A percentile compares a stretch with the other conserved stretches of the same genome.
phyloP scores from a whole-genome alignment of 2,113 vertebrate genomes.

The Prunella himalayana region DNA sequence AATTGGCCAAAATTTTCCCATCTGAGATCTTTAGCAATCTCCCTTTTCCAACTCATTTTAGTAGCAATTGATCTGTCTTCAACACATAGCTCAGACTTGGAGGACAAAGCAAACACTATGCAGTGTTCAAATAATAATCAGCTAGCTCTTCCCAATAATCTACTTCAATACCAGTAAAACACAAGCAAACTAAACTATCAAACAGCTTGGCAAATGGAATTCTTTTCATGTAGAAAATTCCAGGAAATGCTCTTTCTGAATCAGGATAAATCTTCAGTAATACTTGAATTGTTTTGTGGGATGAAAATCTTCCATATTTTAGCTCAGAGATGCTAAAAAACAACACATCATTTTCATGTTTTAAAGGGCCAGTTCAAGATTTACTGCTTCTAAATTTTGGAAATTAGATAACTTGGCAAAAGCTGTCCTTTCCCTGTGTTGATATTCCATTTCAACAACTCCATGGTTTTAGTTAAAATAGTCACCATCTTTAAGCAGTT shows the following conservation, averaged over 20 bases:
- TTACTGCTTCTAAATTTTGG: neutral
- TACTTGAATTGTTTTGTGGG: neutral
- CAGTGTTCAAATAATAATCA: neutral
- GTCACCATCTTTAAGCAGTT: neutral
- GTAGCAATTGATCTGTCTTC: neutral
- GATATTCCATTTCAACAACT: neutral
- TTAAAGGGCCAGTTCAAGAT: neutral
- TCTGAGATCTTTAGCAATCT: neutral
- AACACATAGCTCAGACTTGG: neutral
- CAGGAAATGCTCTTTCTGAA: neutral
- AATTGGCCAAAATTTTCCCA: neutral
- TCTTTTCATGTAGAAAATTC: neutral
- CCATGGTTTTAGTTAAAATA: neutral
- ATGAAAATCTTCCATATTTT: neutral
- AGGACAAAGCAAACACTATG: neutral
- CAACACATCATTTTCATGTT: neutral
- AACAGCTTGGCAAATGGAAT: neutral
- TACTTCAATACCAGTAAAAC: neutral
- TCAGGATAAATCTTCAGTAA: neutral
- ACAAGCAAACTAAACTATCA: neutral
- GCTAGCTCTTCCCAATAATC: neutral
- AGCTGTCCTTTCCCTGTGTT: neutral
- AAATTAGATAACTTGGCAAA: neutral
- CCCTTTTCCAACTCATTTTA: neutral
- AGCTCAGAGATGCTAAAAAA: neutral